Base-by-base conservation (phyloP, 2,113 vertebrate species). In the Mastomys natalensis region DNA sequence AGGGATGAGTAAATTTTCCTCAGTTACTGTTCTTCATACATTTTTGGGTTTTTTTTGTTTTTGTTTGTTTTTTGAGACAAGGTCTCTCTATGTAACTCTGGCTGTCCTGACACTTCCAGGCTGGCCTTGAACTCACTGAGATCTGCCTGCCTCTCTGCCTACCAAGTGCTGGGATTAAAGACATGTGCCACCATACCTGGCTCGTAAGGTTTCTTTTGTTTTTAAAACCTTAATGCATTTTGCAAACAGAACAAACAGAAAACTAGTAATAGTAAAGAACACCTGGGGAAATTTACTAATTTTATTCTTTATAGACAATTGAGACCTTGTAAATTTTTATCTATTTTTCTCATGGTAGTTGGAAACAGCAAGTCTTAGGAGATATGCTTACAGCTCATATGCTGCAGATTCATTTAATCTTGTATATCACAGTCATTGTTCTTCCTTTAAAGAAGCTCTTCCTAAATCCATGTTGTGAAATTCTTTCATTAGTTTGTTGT, bases 161-260 rank as follows among this genome's bases (percentile, higher is more conserved):
- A 15, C n/a, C 58, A 55, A 26, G n/a, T 24, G 37, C 55, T 43
- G 7, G 24, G 24, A 37, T 55, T 80, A 80, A 55, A 84, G 81
- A 24, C 24, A 7, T 43, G n/a, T 24, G 4, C n/a, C n/a, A 29
- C 55, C 22, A 43, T 40, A 4, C 55, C n/a, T 26, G 1, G 24
- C 13, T 87, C 7, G 40, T 91, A 48, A 73, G 48, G 45, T 45
- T 3, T 45, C 6, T 45, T 91, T 84, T 97, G 84, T 91, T n/a
- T 89, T 31, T 96, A 94, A 82, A 87, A 60, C 4, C 13, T 86
- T 90, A 72, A 80, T 80, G 17, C 24, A 34, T 92, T 15, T 58
- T 96, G 9, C 37, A 89, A 78, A 90, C 29, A 88, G 89, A 95
- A 85, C 68, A 96, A 74, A 76, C 53, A 87, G 24, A 66, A 93